Evolutionary conservation across 2,113 vertebrate species (phyloP).

Genomic region (Cyprichromis sp.): DNA sequence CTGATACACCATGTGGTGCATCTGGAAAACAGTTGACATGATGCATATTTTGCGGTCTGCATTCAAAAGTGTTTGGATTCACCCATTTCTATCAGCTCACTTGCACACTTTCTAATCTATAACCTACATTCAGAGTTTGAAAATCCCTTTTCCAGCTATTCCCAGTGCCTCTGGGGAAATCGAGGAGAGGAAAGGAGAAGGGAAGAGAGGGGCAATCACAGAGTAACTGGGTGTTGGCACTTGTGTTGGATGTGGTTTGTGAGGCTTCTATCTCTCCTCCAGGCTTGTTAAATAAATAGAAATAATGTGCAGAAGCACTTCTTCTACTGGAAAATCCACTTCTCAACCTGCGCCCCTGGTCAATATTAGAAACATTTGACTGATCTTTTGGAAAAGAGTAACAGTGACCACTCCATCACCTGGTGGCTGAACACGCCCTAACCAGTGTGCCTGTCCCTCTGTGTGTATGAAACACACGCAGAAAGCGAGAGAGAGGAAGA

Average conservation of each 20-base stretch:
- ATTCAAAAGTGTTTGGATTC: not conserved
- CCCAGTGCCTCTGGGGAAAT: conserved; percentile 1
- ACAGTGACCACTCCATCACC: conserved; percentile 21
- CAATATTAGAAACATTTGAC: conserved; percentile 24
- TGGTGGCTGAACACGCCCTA: conserved; percentile 37
- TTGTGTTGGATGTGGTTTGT: conserved; percentile 30
- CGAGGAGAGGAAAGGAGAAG: not conserved
- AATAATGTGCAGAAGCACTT: conserved; percentile 29
- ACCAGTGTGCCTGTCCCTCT: not conserved
- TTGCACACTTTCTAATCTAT: conserved; percentile 28
- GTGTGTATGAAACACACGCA: not conserved
- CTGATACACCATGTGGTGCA: not conserved
- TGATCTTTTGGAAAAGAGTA: conserved; percentile 22
- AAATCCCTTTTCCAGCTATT: conserved; percentile 2
- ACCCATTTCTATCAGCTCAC: not conserved
- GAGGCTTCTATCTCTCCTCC: conserved; percentile 43
- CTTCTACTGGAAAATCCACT: conserved; percentile 37
- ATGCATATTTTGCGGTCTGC: not conserved
- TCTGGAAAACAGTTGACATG: conserved; percentile 25
- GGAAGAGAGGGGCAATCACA: conserved; percentile 1
- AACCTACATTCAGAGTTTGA: conserved; percentile 39
- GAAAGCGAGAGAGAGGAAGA: not conserved
- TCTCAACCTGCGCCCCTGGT: not conserved
- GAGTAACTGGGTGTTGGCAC: conserved; percentile 58
- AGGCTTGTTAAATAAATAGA: conserved; percentile 27